These are phyloP conservation scores for Lethrus apterus DNA, from an alignment of 1,140 invertebrate genomes.

Conservation along the genomic window DNA sequence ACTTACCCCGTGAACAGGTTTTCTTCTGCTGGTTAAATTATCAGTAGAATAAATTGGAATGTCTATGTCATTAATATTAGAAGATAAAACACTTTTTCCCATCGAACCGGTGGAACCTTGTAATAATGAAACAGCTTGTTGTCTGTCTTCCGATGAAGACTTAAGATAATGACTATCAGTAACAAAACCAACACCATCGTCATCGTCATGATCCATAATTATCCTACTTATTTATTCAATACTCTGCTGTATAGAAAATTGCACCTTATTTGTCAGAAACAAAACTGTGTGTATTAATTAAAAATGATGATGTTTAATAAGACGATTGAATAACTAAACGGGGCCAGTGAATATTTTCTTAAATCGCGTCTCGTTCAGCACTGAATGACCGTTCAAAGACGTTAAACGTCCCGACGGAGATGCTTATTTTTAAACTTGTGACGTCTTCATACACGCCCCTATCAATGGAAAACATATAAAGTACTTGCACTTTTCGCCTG, in stretches of 20 bases:
- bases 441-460: slow-evolving; percentile 12
- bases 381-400: slow-evolving; percentile 14
- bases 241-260: too few relatives aligned
- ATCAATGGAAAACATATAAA: slow-evolving; percentile 5
- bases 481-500: slow-evolving; percentile 11
- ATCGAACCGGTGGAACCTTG: slow-evolving; percentile 40
- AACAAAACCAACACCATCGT: slow-evolving; percentile 50
- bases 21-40: slow-evolving; percentile 29
- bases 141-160: slow-evolving; percentile 39
- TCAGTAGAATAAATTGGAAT: slow-evolving; percentile 47
- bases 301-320: too few relatives aligned
- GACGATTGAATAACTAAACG: too few relatives aligned
- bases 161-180: slow-evolving; percentile 51
- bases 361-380: slow-evolving; percentile 18
- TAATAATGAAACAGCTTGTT: slow-evolving; percentile 42
- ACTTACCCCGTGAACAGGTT: slow-evolving; percentile 28
- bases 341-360: too few relatives aligned
- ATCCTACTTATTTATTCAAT: too few relatives aligned
- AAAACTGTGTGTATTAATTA: too few relatives aligned
- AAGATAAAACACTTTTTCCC: slow-evolving; percentile 46
- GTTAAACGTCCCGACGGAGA: slow-evolving; percentile 4
- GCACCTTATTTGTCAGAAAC: too few relatives aligned
- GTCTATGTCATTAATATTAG: slow-evolving; percentile 51
- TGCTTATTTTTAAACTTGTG: slow-evolving; percentile 10
- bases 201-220: slow-evolving; percentile 47